Percentiles rank a stretch among this genome's conserved stretches.
phyloP scores from a whole-genome alignment of 2,888 invertebrate genomes.

The Perizoma affinitatum region DNA sequence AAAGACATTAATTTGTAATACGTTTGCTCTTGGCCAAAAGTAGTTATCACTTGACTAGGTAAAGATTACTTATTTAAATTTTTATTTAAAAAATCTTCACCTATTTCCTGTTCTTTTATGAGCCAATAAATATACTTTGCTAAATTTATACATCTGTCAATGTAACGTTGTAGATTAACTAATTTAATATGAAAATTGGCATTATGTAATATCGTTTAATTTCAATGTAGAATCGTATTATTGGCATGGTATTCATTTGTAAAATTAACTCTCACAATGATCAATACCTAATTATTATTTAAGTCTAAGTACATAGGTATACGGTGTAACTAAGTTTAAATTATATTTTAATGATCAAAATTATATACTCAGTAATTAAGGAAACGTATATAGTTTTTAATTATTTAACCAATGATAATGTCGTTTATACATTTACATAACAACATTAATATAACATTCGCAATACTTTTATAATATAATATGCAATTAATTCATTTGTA shows the following conservation, averaged over 20 bases:
- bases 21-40: no score
- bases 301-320: conserved; percentile 37
- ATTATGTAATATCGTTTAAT: conserved; percentile 33
- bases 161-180: conserved; percentile 15
- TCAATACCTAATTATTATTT: conserved; percentile 14
- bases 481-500: no score
- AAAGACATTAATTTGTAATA: no score
- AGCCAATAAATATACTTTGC: no score
- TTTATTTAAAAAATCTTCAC: no score
- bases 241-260: conserved; percentile 43
- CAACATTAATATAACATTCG: no score
- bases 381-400: conserved; percentile 33
- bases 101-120: no score
- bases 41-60: no score
- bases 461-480: no score
- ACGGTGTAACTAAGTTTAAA: conserved; percentile 44
- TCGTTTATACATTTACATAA: no score
- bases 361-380: conserved; percentile 74
- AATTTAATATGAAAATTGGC: conserved; percentile 49
- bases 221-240: conserved; percentile 39
- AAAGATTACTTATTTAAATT: no score
- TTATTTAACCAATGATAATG: not conserved
- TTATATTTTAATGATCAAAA: conserved; percentile 69
- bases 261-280: conserved; percentile 41
- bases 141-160: conserved; percentile 27